Evolutionary conservation across 2,797 vertebrate species (phyloP).

Genomic region (Oreochromis grahami): DNA sequence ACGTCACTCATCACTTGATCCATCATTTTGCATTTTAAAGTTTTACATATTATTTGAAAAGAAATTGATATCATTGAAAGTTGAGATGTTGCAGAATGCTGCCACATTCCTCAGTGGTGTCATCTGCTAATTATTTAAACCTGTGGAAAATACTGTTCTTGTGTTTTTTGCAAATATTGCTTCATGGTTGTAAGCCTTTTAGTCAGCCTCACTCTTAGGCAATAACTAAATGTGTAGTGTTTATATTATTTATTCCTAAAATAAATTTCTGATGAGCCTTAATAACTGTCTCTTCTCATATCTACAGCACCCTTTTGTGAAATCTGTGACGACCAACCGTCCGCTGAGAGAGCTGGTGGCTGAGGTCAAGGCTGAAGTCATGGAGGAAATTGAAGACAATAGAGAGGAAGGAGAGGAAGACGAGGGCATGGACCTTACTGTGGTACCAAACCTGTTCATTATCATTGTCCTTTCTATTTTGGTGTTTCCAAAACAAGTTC

Average conservation of each 20-base stretch:
- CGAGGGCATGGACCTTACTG: slow-evolving; percentile 72
- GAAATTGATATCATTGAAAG: not conserved
- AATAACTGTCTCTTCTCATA: not conserved
- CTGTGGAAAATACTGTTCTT: not conserved
- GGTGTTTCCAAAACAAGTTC: not conserved
- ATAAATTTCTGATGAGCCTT: not conserved
- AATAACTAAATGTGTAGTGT: not conserved
- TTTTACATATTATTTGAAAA: not conserved
- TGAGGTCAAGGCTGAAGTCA: slow-evolving; percentile 96
- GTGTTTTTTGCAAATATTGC: not conserved
- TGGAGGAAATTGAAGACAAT: slow-evolving; percentile 95
- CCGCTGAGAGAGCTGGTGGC: slow-evolving; percentile 92
- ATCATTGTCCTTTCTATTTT: not conserved
- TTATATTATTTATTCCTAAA: not conserved
- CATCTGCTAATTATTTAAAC: not conserved
- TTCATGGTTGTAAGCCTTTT: not conserved
- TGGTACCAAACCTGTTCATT: slow-evolving; percentile 57
- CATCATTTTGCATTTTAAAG: not conserved
- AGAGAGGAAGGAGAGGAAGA: slow-evolving; percentile 91
- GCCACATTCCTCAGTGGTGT: not conserved
- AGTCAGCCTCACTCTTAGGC: not conserved
- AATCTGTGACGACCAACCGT: slow-evolving; percentile 79
- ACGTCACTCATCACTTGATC: not conserved
- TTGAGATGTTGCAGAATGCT: not conserved
- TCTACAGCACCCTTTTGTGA: slow-evolving; percentile 41